Evolutionary conservation across 2,888 invertebrate species (phyloP), one percentile per base, ranked within the genome.

Genomic region (Agrilus biguttatus): DNA sequence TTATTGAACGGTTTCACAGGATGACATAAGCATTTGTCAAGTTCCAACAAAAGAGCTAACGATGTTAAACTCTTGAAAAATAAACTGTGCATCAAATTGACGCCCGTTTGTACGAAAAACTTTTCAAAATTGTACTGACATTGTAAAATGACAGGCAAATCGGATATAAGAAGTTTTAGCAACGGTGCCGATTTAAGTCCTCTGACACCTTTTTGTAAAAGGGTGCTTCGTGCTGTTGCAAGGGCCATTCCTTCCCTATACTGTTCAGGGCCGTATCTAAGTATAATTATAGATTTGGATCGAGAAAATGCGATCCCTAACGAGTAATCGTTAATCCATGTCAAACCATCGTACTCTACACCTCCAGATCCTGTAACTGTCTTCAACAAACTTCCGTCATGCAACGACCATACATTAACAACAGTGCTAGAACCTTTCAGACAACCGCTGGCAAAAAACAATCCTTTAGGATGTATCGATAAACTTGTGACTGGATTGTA

Each of bases 321-420:
- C 3, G 67, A 65, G 44, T 62, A 58, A 36, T 69, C 63, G 34
- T 65, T 63, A 47, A 69, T 59, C 77, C 77, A 78, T 23, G 60
- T 56, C 32, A 76, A 51, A 35, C 71, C 68, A 45, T 68, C 65
- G 1, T 67, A 60, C 28, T 58, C 57, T 10, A 68, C 65, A 0
- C 76, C 76, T 2, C 67, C 65, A 40, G 55, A 63, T 3, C 74
- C 75, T 10, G 70, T 67, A 19, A 68, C 58, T 1, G 75, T 74
- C 51, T 75, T 70, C 7, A 75, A 60, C 36, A 77, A 57, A 45
- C 68, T 69, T 1, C 74, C 74, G 57, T 75, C 72, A 57, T 72
- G 65, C 14, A 78, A 58, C 0, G 74, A 73, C 77, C 77, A 78
- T 43, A 78, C 66, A 53, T 78, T 77, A 5, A 76, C 65, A 49